These are phyloP conservation scores for Drosophila grimshawi DNA, from an alignment of 1,140 invertebrate species.

Conservation along the genomic window DNA sequence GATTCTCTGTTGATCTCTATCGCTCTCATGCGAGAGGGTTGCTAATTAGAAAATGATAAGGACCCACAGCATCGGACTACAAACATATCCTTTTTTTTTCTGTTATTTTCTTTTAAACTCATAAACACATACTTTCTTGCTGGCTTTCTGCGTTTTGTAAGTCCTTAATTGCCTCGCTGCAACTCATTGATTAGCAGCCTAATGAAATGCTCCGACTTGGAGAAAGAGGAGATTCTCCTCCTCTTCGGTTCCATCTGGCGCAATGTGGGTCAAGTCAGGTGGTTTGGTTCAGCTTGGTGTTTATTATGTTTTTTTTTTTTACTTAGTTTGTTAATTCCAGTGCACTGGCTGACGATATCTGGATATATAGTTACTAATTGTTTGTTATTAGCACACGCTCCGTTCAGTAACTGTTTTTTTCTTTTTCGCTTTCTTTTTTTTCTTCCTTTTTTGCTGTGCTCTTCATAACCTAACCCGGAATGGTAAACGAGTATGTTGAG, in stretches of 20 bases:
- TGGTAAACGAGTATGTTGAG: not conserved
- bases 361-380: slow-evolving; percentile 75
- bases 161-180: slow-evolving; percentile 19
- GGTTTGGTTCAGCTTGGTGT: not conserved
- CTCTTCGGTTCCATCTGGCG: not conserved
- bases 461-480: slow-evolving; percentile 6
- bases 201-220: slow-evolving; percentile 40
- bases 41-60: slow-evolving; percentile 38
- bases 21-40: slow-evolving; percentile 8
- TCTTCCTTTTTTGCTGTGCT: not conserved
- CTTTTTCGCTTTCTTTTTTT: slow-evolving; percentile 22
- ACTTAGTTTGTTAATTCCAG: slow-evolving; percentile 55
- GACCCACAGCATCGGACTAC: slow-evolving; percentile 11
- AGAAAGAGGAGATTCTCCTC: no score
- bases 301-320: not conserved
- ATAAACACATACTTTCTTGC: slow-evolving; percentile 12
- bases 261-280: slow-evolving; percentile 55
- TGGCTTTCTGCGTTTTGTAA: not conserved
- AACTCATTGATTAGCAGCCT: slow-evolving; percentile 8
- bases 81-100: slow-evolving; percentile 7
- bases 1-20: slow-evolving; percentile 18
- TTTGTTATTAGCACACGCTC: slow-evolving; percentile 67
- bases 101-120: not conserved
- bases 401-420: slow-evolving; percentile 66
- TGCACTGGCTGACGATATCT: slow-evolving; percentile 13